A percentile compares a stretch with the other conserved stretches of the same genome.
phyloP scores from a whole-genome alignment of 2,888 invertebrate genomes.

The Nomada goodeniana region DNA sequence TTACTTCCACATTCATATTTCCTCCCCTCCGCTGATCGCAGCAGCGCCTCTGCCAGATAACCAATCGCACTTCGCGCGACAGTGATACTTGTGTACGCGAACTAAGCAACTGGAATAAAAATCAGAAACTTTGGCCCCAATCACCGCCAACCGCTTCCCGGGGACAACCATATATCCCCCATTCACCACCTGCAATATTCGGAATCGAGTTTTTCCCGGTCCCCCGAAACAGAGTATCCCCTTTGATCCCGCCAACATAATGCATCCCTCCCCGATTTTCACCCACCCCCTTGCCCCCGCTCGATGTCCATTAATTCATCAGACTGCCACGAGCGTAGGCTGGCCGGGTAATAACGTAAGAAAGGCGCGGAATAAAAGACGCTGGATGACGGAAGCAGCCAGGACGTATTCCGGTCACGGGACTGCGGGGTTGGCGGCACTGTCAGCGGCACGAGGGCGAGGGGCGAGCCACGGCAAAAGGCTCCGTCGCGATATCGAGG shows the following conservation, averaged over 20 bases:
- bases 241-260: slow-evolving; percentile 54
- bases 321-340: slow-evolving; percentile 43
- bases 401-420: slow-evolving; percentile 83
- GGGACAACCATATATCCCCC: neutral
- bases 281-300: slow-evolving; percentile 9
- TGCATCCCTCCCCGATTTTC: slow-evolving; percentile 2
- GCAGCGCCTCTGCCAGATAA: no score
- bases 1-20: no score
- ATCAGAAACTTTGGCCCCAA: neutral
- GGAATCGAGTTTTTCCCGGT: slow-evolving; percentile 34
- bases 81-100: no score
- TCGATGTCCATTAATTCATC: slow-evolving; percentile 69
- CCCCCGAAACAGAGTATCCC: neutral
- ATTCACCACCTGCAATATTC: slow-evolving; percentile 8
- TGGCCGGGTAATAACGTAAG: slow-evolving; percentile 66
- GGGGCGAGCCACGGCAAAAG: slow-evolving; percentile 67
- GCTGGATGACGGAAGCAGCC: slow-evolving; percentile 31
- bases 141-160: neutral
- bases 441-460: slow-evolving; percentile 64
- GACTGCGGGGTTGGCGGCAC: slow-evolving; percentile 67
- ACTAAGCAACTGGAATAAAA: no score
- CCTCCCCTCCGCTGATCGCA: no score
- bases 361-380: slow-evolving; percentile 66
- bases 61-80: no score
- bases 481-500: slow-evolving; percentile 57